Percentiles rank a stretch among this genome's conserved stretches.
Conservation (phyloP, 2,113 vertebrate species). For the Zingel zingel region DNA sequence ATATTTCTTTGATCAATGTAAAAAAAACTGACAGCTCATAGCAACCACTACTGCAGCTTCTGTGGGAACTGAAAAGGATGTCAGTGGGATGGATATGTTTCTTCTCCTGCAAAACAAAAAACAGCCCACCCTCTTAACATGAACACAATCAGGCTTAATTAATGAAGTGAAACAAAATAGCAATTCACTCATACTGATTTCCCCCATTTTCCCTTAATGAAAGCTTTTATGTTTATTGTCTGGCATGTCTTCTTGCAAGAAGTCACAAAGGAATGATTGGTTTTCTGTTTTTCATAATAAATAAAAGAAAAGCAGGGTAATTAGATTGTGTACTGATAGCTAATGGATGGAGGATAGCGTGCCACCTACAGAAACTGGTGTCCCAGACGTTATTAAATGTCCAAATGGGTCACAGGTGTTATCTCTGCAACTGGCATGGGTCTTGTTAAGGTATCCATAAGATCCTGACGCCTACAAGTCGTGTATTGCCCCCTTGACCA, state of each 20-base stretch:
- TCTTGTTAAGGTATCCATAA: conserved; percentile 22
- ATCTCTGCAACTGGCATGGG: background rate
- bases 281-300: background rate
- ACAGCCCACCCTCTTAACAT: background rate
- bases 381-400: background rate
- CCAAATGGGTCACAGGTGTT: background rate
- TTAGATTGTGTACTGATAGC: background rate
- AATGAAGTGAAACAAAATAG: background rate
- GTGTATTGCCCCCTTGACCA: conserved; percentile 16
- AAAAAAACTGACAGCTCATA: no score
- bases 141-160: background rate
- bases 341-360: background rate
- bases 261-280: background rate
- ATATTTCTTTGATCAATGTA: no score
- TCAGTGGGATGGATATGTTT: no score
- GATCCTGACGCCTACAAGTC: background rate
- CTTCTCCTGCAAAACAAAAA: background rate
- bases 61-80: background rate
- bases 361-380: background rate
- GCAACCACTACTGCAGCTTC: no score
- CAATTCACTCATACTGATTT: background rate
- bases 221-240: background rate
- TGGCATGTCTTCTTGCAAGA: background rate
- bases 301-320: background rate
- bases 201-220: background rate